Evolutionary conservation across 2,888 invertebrate genomes (phyloP).

Genomic region (Leptinotarsa rubiginosa): DNA sequence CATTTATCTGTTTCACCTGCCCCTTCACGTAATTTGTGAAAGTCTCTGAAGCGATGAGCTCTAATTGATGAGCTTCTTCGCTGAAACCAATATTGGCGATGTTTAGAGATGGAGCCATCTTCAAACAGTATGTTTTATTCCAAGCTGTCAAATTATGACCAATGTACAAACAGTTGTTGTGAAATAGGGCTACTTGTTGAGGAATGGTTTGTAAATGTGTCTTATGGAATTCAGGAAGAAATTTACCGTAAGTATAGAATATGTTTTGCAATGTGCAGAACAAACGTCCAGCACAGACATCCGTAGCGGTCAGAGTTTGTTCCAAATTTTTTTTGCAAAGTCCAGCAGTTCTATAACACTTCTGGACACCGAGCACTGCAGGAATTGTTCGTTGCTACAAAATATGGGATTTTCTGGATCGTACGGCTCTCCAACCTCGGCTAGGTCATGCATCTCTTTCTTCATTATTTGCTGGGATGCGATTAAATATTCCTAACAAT

Average conservation of each 20-base stretch:
- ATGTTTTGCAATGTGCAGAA: constrained; percentile 79
- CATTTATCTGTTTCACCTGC: constrained; percentile 79
- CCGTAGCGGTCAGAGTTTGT: constrained; percentile 74
- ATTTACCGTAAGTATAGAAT: constrained; percentile 80
- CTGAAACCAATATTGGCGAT: constrained; percentile 73
- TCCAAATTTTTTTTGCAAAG: constrained; percentile 74
- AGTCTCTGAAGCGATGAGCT: constrained; percentile 76
- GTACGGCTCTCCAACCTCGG: constrained; percentile 68
- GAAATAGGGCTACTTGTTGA: constrained; percentile 86
- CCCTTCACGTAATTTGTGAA: constrained; percentile 80
- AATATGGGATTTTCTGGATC: constrained; percentile 66
- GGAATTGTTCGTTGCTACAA: constrained; percentile 66
- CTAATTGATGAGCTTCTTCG: constrained; percentile 76
- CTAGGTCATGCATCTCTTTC: constrained; percentile 82
- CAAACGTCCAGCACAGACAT: constrained; percentile 74
- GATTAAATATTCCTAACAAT: constrained; percentile 77
- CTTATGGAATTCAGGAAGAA: constrained; percentile 84
- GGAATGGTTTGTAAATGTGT: constrained; percentile 85
- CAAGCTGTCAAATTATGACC: constrained; percentile 79
- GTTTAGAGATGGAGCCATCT: constrained; percentile 68
- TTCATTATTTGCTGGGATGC: constrained; percentile 80
- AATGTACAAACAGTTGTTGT: constrained; percentile 93
- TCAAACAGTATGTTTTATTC: constrained; percentile 75
- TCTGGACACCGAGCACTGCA: constrained; percentile 72
- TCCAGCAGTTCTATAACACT: constrained; percentile 74